Percentiles rank a stretch among this genome's conserved stretches.
Evolutionary conservation across 1,140 invertebrate genomes (phyloP).

Genomic region (Neodiprion pinetum): DNA sequence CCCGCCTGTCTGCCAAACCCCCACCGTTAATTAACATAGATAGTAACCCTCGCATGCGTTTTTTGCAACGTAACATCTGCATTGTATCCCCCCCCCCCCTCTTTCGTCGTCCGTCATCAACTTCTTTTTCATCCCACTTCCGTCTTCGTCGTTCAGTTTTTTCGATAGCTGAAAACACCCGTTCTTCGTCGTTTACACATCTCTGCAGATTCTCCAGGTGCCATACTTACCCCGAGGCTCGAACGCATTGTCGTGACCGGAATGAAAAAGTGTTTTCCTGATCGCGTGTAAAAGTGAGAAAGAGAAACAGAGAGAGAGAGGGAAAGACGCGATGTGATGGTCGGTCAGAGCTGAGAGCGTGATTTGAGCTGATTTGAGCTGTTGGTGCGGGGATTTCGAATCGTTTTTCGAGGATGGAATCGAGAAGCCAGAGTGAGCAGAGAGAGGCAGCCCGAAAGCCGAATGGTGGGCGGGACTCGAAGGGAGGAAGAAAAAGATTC

Average conservation of each 20-base stretch:
- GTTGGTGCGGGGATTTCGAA: not conserved
- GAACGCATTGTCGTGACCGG: too few species aligned
- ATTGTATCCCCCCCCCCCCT: not conserved
- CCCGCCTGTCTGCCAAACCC: not conserved
- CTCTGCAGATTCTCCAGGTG: too few species aligned
- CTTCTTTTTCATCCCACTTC: too few species aligned
- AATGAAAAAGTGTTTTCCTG: too few species aligned
- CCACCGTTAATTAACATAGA: conserved; percentile 2
- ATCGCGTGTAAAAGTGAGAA: too few species aligned
- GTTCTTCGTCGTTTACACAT: too few species aligned
- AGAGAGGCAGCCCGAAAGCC: not conserved
- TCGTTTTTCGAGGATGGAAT: not conserved
- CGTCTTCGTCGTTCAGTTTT: too few species aligned
- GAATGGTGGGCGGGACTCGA: not conserved
- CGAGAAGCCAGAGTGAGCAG: not conserved
- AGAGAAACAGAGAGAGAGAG: too few species aligned
- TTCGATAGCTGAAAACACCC: too few species aligned
- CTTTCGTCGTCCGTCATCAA: not conserved
- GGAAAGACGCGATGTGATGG: too few species aligned
- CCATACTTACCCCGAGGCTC: too few species aligned
- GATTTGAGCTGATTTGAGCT: conserved; percentile 2
- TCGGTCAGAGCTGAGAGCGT: not conserved
- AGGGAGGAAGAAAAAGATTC: not conserved
- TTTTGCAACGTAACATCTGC: conserved; percentile 5
- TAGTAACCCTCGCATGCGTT: not conserved